These are phyloP conservation scores for Amblyteles armatorius DNA, from an alignment of 2,888 invertebrate species.

Conservation along the genomic window DNA sequence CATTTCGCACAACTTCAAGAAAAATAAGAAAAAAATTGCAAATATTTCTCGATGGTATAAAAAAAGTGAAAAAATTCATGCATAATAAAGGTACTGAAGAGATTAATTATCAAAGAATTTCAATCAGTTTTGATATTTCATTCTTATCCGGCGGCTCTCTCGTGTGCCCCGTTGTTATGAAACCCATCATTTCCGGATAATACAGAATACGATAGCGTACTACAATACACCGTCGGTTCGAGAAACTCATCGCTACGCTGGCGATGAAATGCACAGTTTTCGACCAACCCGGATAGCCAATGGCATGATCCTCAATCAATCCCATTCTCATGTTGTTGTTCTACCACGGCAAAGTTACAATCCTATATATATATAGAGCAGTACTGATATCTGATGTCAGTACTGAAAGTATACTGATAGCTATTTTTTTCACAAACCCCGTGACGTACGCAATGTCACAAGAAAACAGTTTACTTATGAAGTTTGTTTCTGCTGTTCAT, in stretches of 20 bases:
- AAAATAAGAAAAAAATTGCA: too few relatives aligned
- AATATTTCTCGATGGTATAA: too few relatives aligned
- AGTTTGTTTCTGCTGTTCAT: too few relatives aligned
- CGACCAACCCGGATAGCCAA: conserved; percentile 31
- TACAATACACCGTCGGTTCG: not conserved
- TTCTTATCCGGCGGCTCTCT: too few relatives aligned
- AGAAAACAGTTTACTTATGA: not conserved
- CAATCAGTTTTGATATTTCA: too few relatives aligned
- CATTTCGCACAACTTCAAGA: too few relatives aligned
- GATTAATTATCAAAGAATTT: too few relatives aligned
- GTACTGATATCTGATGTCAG: too few relatives aligned
- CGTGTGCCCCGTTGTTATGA: not conserved
- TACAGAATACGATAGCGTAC: not conserved
- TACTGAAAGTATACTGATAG: not conserved
- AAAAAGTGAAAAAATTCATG: too few relatives aligned
- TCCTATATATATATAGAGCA: too few relatives aligned
- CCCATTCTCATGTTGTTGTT: conserved; percentile 14
- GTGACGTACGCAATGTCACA: not conserved
- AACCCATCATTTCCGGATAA: not conserved
- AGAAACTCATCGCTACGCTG: not conserved
- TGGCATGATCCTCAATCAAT: not conserved
- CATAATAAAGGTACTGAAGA: too few relatives aligned
- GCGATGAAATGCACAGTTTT: conserved; percentile 34
- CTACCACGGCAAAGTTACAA: not conserved
- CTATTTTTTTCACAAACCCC: not conserved